Percentiles rank a stretch among this genome's conserved stretches.
Conservation (phyloP, 92 coral and sea anemone species). For the Phymanthus crucifer region DNA sequence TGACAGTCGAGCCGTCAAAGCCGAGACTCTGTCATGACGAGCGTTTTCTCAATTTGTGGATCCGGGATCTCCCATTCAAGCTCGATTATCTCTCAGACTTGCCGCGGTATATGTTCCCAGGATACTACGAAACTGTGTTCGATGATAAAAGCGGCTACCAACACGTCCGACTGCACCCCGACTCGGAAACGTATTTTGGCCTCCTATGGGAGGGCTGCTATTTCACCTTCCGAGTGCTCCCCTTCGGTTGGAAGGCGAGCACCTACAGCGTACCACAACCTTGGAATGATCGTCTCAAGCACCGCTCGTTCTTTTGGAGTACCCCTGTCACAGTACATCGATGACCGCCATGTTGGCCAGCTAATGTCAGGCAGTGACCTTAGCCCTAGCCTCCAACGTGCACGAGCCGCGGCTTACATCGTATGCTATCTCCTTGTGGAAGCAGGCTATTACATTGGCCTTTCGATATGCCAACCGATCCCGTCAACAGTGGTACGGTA, state of each 20-base stretch:
- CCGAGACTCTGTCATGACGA: slow-evolving; percentile 39
- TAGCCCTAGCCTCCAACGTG: neutral
- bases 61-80: slow-evolving; percentile 35
- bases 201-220: slow-evolving; percentile 12
- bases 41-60: slow-evolving; percentile 33
- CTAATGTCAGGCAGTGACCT: neutral
- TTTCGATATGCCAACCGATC: neutral
- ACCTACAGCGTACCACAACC: slow-evolving; percentile 35
- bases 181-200: slow-evolving; percentile 4
- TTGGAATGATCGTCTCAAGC: slow-evolving; percentile 16
- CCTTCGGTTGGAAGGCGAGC: slow-evolving; percentile 52
- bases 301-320: slow-evolving; percentile 32
- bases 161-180: slow-evolving; percentile 1
- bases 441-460: slow-evolving; percentile 28
- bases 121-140: slow-evolving; percentile 27
- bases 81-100: slow-evolving; percentile 26
- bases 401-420: slow-evolving; percentile 38
- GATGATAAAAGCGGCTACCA: slow-evolving; percentile 39
- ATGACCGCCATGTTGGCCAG: slow-evolving; percentile 43
- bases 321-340: slow-evolving; percentile 39
- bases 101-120: slow-evolving; percentile 26
- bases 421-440: slow-evolving; percentile 29
- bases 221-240: slow-evolving; percentile 14
- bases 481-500: slow-evolving; percentile 23
- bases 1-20: slow-evolving; percentile 38